These are phyloP conservation scores for Microcaecilia unicolor DNA, from an alignment of 2,797 vertebrate species.

Conservation along the genomic window DNA sequence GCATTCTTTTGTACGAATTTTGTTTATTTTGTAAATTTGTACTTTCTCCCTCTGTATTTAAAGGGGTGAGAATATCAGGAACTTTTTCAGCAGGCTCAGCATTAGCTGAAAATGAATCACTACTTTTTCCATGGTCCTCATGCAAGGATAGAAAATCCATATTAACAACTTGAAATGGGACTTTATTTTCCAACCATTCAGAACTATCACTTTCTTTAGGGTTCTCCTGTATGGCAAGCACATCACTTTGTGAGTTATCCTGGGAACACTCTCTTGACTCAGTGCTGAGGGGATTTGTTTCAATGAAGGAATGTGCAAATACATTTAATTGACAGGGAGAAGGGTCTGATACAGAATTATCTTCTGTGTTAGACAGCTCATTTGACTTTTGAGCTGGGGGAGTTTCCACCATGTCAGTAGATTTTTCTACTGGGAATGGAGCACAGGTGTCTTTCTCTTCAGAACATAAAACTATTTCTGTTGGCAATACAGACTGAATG, in stretches of 20 bases:
- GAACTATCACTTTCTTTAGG: not conserved
- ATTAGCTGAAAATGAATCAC: conserved; percentile 1
- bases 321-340: conserved; percentile 29
- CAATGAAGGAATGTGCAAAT: not conserved
- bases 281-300: not conserved
- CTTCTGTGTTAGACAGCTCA: conserved; percentile 20
- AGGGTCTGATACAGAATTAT: conserved; percentile 6
- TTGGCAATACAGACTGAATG: conserved; percentile 31
- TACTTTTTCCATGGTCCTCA: conserved; percentile 11
- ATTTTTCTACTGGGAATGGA: conserved; percentile 20
- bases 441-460: conserved; percentile 32
- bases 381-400: conserved; percentile 28
- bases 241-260: not conserved
- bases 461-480: conserved; percentile 31
- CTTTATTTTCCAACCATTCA: not conserved
- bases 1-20: conserved; percentile 29
- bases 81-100: conserved; percentile 15
- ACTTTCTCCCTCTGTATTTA: conserved; percentile 11
- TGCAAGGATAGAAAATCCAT: conserved; percentile 8
- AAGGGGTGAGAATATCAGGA: conserved; percentile 4
- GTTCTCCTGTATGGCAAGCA: not conserved
- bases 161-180: not conserved
- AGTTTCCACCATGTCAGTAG: conserved; percentile 12
- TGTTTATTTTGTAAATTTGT: conserved; percentile 11
- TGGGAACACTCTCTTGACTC: not conserved